A percentile compares a stretch with the other conserved stretches of the same genome.
Conservation (phyloP, 2,113 vertebrate genomes). For the Xiphorhynchus elegans region DNA sequence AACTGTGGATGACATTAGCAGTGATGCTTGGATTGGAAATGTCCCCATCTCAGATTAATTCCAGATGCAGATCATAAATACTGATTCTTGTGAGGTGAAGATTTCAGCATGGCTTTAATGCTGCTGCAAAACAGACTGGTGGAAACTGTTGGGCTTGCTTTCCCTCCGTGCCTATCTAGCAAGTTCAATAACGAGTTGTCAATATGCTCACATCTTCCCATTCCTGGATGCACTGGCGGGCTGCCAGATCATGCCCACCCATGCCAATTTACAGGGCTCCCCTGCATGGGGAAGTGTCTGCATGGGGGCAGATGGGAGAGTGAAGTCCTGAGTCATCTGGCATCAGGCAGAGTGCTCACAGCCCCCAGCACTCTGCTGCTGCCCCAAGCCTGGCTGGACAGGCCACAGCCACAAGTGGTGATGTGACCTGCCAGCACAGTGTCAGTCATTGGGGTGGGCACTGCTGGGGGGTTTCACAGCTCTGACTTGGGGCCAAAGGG, state of each 20-base stretch:
- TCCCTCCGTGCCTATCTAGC: not conserved
- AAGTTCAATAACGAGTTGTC: not conserved
- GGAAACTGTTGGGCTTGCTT: not conserved
- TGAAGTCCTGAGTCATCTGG: rapidly evolving
- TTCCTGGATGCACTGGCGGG: rapidly evolving
- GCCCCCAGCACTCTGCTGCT: rapidly evolving
- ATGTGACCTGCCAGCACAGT: rapidly evolving
- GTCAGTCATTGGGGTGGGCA: rapidly evolving
- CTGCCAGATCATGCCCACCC: rapidly evolving
- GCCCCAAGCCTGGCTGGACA: not conserved
- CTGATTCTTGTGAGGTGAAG: constrained; percentile 25
- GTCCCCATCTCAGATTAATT: constrained; percentile 39
- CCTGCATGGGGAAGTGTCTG: not conserved
- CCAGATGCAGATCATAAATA: constrained; percentile 50
- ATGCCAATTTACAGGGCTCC: rapidly evolving
- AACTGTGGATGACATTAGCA: not conserved
- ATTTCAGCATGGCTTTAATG: not conserved
- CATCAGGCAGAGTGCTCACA: rapidly evolving
- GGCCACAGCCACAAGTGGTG: rapidly evolving
- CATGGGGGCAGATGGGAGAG: rapidly evolving
- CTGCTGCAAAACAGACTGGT: not conserved
- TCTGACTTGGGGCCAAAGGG: too few relatives aligned
- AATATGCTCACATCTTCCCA: rapidly evolving
- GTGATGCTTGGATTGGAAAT: constrained; percentile 13
- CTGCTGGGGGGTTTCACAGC: not conserved